Conservation (phyloP, 2,113 vertebrate species). For the Puntigrus tetrazona region DNA sequence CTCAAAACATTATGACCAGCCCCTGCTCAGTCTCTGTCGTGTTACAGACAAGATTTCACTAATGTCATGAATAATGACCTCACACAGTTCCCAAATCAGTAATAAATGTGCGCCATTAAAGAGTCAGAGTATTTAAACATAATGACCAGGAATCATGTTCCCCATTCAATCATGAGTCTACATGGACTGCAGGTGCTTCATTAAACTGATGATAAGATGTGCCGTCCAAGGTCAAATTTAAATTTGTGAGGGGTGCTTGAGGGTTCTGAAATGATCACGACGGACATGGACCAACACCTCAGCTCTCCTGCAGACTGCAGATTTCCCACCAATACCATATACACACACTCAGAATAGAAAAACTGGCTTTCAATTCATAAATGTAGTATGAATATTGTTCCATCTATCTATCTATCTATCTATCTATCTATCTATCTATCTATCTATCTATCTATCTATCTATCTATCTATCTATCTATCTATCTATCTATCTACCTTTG, state of each 20-base stretch:
- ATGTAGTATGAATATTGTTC: background rate
- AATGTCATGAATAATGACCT: constrained; percentile 30
- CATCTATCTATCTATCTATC: background rate
- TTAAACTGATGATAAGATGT: constrained; percentile 29
- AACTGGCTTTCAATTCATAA: background rate
- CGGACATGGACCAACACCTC: background rate
- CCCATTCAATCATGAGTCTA: constrained; percentile 35
- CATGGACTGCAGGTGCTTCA: background rate
- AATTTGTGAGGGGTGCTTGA: background rate
- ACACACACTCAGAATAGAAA: background rate
- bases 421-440: background rate
- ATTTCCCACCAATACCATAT: background rate
- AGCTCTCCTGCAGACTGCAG: background rate
- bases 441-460: background rate
- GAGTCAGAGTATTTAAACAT: constrained; percentile 38
- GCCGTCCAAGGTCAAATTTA: constrained; percentile 7
- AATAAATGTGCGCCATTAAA: constrained; percentile 34
- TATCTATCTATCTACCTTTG: no score
- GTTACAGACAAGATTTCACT: background rate
- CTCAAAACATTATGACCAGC: background rate
- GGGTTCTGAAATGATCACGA: background rate
- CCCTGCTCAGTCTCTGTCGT: background rate
- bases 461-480: background rate
- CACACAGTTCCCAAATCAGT: constrained; percentile 34
- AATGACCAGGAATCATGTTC: constrained; percentile 38